Evolutionary conservation across 2,797 vertebrate species (phyloP), one percentile per base, ranked within the genome.

Genomic region (Cuculus canorus): DNA sequence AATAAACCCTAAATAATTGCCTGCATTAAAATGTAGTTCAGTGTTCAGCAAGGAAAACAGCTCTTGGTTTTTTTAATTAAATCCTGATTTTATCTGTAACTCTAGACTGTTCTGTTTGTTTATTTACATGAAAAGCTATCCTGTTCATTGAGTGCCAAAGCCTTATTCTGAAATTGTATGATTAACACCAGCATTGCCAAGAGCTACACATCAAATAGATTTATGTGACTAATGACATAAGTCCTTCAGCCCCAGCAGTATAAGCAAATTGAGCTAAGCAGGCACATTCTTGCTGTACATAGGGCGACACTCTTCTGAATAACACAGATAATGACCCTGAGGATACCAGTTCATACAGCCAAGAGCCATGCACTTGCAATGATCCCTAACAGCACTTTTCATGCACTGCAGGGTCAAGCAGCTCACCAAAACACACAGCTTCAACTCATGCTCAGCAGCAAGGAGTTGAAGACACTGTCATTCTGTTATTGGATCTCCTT

Each of bases 1-100:
- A 96, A 96, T 93, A 96, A 96, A 95, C 81, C 65, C 81, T 77
- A 82, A 95, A 93, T 91, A 93, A 96, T 85, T 85, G 86, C 71
- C 48, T 81, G 43, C 71, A 87, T 92, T 96, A 64, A 95, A 86
- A 39, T 64, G 48, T 18, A 33, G 56, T 82, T 92, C 77, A 63
- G 0, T 45, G 56, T 87, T 87, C 83, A 86, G 64, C n/a, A 85
- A 90, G 64, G 28, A 94, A 96, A 95, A 94, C 30, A 88, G 76
- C 24, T 61, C 56, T 66, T 92, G 56, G 6, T 27, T 92, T 90
- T 69, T 78, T 85, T 88, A 7, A 95, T 95, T 95, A 95, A 85
- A 86, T 91, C 90, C 71, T 94, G 83, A 93, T 94, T 95, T 77
- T 92, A 93, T 95, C 88, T 96, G 48, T 68, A 86, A 92, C 82